Base-by-base conservation (phyloP, 2,113 vertebrate species). In the Dicerorhinus sumatrensis region DNA sequence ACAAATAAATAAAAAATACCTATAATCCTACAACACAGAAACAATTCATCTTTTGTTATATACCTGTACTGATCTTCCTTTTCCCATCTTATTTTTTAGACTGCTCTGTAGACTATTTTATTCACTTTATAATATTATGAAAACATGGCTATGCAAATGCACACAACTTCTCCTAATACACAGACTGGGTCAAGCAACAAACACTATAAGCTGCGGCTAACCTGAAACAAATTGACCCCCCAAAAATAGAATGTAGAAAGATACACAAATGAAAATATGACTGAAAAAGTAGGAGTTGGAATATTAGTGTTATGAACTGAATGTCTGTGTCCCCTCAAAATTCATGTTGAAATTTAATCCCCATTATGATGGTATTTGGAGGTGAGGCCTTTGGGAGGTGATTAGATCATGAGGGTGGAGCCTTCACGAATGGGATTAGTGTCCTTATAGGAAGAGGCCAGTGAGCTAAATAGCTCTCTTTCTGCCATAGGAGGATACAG, bases 181-280 rank as follows among this genome's bases (percentile, higher is more conserved):
- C 8, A 96, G 31, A 84, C 62, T 11, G 27, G 31, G 51, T 70
- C 82, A 67, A 81, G 76, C 33, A 60, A 75, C 25, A 80, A 58
- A 96, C 96, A 27, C 54, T 27, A 31, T 70, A 89, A 83, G 17
- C 54, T 89, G n/a, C 63, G 94, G 82, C n/a, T 48, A 31, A 84
- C 20, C 23, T 16, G 56, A 51, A 20, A 73, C 69, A 67, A 84
- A 81, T 73, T 5, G 27, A 27, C 1, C 14, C 13, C 65, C 17
- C 58, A 23, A 46, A 60, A 83, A 62, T 56, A 3, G 27, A 79
- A 83, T 23, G n/a, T 39, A 91, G 51, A 48, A 70, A 23, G 51
- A 85, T 13, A 27, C 8, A 54, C 39, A 89, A 76, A 56, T 93
- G 69, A 91, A 84, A 81, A 76, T 20, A 60, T 39, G n/a, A 21